Percentiles rank a stretch among this genome's conserved stretches.
Conservation (phyloP, 2,113 vertebrate species). For the Coptodon rendalli region DNA sequence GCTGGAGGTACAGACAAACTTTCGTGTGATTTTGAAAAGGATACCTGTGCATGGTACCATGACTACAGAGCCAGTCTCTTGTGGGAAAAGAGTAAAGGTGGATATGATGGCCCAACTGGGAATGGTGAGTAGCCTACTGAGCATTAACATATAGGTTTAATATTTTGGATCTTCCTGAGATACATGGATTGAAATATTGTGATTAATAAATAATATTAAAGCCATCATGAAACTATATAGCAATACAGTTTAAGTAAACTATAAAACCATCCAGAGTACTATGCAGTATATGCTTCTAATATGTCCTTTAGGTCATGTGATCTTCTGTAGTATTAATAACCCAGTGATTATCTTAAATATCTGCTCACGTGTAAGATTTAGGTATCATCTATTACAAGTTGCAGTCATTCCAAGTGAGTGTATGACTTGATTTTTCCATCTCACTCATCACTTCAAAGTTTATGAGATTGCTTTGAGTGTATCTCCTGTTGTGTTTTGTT, state of each 20-base stretch:
- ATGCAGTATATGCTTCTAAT: background rate
- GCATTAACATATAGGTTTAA: background rate
- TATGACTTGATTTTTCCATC: background rate
- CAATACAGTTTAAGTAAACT: background rate
- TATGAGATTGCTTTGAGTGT: background rate
- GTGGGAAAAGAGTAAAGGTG: conserved; percentile 34
- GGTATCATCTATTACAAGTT: background rate
- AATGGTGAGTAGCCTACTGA: conserved; percentile 30
- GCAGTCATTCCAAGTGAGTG: background rate
- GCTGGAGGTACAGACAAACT: conserved; percentile 48
- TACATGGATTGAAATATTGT: rapidly evolving
- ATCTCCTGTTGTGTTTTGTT: background rate
- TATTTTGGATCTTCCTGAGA: background rate
- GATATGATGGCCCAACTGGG: background rate
- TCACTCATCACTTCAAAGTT: background rate
- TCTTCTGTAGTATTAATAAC: background rate
- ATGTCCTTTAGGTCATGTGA: background rate
- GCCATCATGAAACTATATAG: background rate
- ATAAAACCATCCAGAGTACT: background rate
- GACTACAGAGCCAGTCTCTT: conserved; percentile 45
- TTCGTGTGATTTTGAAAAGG: conserved; percentile 68
- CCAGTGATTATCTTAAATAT: background rate
- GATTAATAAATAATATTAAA: background rate
- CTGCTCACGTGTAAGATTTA: background rate
- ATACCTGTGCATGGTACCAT: conserved; percentile 69